These are phyloP conservation scores for Drosophila tani DNA, from an alignment of 1,140 invertebrate genomes.

Conservation along the genomic window DNA sequence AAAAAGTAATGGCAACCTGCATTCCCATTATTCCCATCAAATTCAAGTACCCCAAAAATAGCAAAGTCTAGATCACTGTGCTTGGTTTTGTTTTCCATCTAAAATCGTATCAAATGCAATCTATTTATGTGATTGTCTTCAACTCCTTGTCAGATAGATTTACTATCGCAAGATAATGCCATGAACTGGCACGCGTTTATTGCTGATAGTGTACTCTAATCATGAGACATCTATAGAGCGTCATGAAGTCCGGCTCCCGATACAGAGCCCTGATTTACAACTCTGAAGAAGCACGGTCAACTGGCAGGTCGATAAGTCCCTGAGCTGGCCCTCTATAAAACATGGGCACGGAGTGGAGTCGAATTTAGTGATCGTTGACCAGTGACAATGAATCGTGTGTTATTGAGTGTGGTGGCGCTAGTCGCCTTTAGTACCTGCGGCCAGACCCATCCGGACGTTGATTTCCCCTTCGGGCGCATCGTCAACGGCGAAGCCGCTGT, in stretches of 20 bases:
- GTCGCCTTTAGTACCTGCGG: conserved; percentile 41
- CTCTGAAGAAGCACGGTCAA: not conserved
- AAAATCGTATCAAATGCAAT: not conserved
- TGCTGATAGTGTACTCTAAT: conserved; percentile 28
- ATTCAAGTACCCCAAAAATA: conserved; percentile 3
- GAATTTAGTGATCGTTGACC: conserved; percentile 38
- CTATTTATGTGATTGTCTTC: not conserved
- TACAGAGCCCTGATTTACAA: conserved; percentile 59
- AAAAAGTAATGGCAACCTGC: not conserved
- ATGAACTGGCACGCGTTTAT: conserved; percentile 28
- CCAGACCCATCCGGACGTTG: conserved; percentile 43
- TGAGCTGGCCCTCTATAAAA: conserved; percentile 44
- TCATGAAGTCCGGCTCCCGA: conserved; percentile 13
- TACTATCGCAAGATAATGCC: conserved; percentile 22
- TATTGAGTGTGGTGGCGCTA: conserved; percentile 46
- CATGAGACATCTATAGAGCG: conserved; percentile 25
- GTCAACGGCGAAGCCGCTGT: conserved; percentile 55
- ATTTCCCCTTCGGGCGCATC: conserved; percentile 69
- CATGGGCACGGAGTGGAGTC: not conserved
- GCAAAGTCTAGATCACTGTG: not conserved
- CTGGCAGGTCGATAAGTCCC: conserved; percentile 40
- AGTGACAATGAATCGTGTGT: conserved; percentile 61
- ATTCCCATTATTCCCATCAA: not conserved
- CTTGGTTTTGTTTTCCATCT: not conserved
- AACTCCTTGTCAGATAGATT: conserved; percentile 24